phyloP scores from a whole-genome alignment of 2,113 vertebrate genomes.

The Fukomys damarensis region DNA sequence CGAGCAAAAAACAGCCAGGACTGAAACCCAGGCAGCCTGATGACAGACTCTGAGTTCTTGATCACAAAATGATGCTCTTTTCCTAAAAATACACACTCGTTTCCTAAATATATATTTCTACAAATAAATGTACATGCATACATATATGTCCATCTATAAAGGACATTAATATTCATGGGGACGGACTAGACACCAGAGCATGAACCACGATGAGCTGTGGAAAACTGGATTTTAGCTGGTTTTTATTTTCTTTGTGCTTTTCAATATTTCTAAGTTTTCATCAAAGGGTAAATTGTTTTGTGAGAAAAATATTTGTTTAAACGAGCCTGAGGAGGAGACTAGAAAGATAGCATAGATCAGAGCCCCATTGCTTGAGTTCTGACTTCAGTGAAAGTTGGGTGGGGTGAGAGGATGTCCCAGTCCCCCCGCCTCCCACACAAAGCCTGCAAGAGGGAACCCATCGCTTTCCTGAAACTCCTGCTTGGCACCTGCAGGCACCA shows the following conservation, averaged over 20 bases:
- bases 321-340: not conserved
- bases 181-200: not conserved
- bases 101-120: not conserved
- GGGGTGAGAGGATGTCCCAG: not conserved
- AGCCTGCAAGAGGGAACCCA: not conserved
- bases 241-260: not conserved
- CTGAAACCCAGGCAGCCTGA: not conserved
- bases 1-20: not conserved
- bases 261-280: not conserved
- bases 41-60: not conserved
- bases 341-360: not conserved
- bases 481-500: not conserved
- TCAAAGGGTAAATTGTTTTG: not conserved
- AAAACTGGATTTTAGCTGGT: not conserved
- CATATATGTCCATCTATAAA: not conserved
- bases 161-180: not conserved
- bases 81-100: not conserved
- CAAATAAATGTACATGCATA: not conserved
- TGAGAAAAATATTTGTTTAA: not conserved
- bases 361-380: not conserved
- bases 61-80: not conserved
- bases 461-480: not conserved
- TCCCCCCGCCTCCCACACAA: not conserved
- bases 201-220: not conserved
- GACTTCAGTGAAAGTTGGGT: not conserved